phyloP scores from a whole-genome alignment of 2,113 vertebrate genomes.

The Cynocephalus volans region DNA sequence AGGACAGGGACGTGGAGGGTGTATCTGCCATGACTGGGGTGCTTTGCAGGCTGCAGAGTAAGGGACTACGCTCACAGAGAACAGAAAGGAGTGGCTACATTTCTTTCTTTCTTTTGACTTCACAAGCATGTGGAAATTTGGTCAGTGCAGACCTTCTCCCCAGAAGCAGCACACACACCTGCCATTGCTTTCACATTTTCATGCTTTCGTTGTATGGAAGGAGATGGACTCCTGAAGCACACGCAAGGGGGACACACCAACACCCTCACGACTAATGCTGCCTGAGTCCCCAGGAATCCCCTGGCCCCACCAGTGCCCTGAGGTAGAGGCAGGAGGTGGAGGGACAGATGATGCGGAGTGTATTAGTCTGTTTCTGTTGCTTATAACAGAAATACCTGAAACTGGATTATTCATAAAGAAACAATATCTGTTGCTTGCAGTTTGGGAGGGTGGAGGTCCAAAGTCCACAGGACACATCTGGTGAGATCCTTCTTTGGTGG shows the following conservation, averaged over 20 bases:
- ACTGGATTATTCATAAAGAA: too few species aligned
- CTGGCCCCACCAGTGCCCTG: not conserved
- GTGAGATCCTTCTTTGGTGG: too few species aligned
- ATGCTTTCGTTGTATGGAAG: rapidly evolving
- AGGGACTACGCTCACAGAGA: not conserved
- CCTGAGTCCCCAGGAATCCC: too few species aligned
- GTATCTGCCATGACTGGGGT: rapidly evolving
- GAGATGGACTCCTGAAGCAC: rapidly evolving
- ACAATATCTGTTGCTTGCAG: too few species aligned
- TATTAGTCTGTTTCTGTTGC: rapidly evolving
- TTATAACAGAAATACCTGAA: too few species aligned
- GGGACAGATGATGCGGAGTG: too few species aligned
- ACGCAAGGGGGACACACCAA: too few species aligned
- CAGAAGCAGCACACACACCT: rapidly evolving
- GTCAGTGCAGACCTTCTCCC: not conserved
- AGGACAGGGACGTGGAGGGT: not conserved
- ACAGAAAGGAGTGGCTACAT: not conserved
- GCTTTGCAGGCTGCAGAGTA: not conserved
- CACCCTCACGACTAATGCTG: not conserved
- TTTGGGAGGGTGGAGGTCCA: too few species aligned
- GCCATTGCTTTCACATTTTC: not conserved
- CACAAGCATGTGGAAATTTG: not conserved
- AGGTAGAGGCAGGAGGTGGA: not conserved
- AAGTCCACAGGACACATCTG: too few species aligned
- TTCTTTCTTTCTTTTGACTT: too few species aligned